Evolutionary conservation across 2,888 invertebrate species (phyloP).

Genomic region (Chalcosyrphus nemorum): DNA sequence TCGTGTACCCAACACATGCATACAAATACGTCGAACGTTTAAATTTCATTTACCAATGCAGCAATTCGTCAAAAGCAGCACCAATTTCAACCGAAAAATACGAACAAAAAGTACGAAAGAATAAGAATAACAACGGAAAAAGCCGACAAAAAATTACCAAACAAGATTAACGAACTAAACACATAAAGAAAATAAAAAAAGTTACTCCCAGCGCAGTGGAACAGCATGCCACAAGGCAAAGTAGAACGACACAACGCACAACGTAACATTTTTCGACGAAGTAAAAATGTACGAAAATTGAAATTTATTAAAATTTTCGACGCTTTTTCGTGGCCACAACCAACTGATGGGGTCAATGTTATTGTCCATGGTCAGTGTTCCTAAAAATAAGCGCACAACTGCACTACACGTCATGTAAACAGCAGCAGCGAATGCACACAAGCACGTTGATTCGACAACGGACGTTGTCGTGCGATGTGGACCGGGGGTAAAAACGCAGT

Average conservation of each 20-base stretch:
- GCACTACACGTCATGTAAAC: slow-evolving; percentile 39
- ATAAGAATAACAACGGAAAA: slow-evolving; percentile 34
- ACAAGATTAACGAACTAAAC: slow-evolving; percentile 51
- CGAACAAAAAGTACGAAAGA: neutral
- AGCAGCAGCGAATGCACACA: slow-evolving; percentile 9
- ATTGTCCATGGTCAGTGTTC: slow-evolving; percentile 70
- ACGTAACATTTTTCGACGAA: neutral
- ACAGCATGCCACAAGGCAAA: neutral
- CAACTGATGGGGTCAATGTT: slow-evolving; percentile 63
- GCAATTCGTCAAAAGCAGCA: slow-evolving; percentile 39
- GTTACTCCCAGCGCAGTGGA: neutral
- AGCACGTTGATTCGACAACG: neutral
- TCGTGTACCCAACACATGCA: neutral
- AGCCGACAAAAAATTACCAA: slow-evolving; percentile 47
- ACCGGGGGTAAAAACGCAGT: neutral
- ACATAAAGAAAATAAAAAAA: slow-evolving; percentile 11
- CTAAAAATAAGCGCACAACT: slow-evolving; percentile 57
- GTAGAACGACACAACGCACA: neutral
- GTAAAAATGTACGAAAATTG: slow-evolving; percentile 44
- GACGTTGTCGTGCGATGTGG: neutral
- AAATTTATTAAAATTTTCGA: slow-evolving; percentile 51
- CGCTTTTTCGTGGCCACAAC: slow-evolving; percentile 48
- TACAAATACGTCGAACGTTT: neutral
- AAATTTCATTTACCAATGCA: slow-evolving; percentile 27
- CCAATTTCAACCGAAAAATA: slow-evolving; percentile 22